Evolutionary conservation across 2,797 vertebrate genomes (phyloP), one percentile per base, ranked within the genome.

Genomic region (Semaprochilodus insignis): DNA sequence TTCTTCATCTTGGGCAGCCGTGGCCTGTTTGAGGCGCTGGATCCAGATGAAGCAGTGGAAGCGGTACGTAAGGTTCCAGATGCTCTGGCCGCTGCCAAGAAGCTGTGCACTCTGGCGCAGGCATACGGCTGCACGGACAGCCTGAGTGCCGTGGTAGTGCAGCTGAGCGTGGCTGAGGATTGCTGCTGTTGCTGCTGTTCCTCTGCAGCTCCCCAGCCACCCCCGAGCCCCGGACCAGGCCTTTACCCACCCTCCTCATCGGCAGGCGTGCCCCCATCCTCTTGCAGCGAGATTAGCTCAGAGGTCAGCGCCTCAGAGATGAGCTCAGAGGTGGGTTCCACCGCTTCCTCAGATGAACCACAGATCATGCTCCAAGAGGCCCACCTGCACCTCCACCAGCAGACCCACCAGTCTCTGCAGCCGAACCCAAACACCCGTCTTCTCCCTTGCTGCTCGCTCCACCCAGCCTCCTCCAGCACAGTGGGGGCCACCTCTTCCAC

Each of bases 251-350:
- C 96, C 0, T 83, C 96, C 0, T 94, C 96, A 0, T 78, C 96
- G 0, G 96, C 97, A 0, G 96, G 93, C 0, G 92, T 96, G 1
- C 96, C 96, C 81, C 97, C 97, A 0, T 98, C 97, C 0, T 98
- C 97, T 0, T 98, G 97, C 94, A 99, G 97, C 0, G 98, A 99
- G 90, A 97, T 99, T 88, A 99, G 98, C 95, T 99, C 98, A 0
- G 98, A 99, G 94, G 97, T 99, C 85, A 99, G 97, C 74, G 97
- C 98, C 17, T 99, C 98, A 0, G 98, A 99, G 90, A 99, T 99
- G 98, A 99, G 98, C 94, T 99, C 98, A 0, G 98, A 99, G 93
- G 98, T 99, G 86, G 98, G 98, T 4, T 99, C 98, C 78, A 99
- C 98, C 0, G 98, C 98, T 23, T 99, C 98, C 0, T 98, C 98